Evolutionary conservation across 2,797 vertebrate species (phyloP).

Genomic region (Pipistrellus kuhlii): DNA sequence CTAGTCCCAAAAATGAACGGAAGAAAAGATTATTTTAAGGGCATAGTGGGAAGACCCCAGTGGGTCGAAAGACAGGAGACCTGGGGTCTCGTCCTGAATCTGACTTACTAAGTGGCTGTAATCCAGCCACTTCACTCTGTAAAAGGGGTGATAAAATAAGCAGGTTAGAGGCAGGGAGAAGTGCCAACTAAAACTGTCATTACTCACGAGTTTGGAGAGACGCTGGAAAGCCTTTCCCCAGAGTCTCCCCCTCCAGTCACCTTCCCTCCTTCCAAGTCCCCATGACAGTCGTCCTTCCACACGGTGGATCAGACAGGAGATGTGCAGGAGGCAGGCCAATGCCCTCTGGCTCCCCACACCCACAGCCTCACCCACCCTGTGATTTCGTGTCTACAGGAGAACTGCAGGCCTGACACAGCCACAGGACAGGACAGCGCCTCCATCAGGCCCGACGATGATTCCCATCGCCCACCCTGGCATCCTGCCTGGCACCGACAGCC

Average conservation of each 20-base stretch:
- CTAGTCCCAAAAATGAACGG: background rate
- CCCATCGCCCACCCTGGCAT: background rate
- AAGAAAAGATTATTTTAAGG: background rate
- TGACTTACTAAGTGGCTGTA: slow-evolving; percentile 1
- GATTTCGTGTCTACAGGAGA: slow-evolving; percentile 18
- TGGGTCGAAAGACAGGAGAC: background rate
- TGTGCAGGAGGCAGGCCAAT: background rate
- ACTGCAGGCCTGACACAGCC: background rate
- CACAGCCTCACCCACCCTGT: slow-evolving; percentile 1
- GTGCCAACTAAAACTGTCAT: background rate
- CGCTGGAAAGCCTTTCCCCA: background rate
- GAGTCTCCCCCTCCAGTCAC: background rate
- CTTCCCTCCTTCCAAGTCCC: background rate
- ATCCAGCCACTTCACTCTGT: background rate
- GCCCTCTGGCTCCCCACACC: background rate
- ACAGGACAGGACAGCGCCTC: background rate
- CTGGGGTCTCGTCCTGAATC: background rate
- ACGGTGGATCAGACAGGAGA: background rate
- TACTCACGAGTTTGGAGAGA: background rate
- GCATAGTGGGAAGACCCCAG: background rate
- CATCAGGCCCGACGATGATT: slow-evolving; percentile 1
- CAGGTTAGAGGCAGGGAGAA: background rate
- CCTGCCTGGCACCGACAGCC: background rate
- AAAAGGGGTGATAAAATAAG: background rate
- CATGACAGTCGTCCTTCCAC: background rate